Base-by-base conservation (phyloP, 2,797 vertebrate species). In the Channallabes apus region DNA sequence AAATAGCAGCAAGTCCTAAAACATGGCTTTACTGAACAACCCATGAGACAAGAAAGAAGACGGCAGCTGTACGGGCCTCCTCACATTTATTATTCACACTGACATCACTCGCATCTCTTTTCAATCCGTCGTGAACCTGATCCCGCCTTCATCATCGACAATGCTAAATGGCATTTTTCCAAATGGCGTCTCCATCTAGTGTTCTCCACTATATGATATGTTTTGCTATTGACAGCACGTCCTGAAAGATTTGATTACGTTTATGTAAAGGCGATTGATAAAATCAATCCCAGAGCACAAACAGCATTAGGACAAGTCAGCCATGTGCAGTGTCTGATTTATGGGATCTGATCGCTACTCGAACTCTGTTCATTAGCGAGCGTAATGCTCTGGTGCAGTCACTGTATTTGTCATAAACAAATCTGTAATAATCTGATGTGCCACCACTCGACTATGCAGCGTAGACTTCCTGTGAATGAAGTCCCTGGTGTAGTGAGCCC, bases 401-500 rank as follows among this genome's bases (percentile, higher is more conserved):
- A 32, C 38, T 71, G 35, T 59, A 51, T 82, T 76, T 46, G 69
- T 79, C 71, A 72, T 65, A 80, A 78, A 67, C 58, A 71, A 41
- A 80, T 80, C 54, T 71, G 65, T 46, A 71, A 71, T 71, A 71
- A 80, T 41, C 35, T 80, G 72, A 76, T 76, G 71, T 81, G 80
- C 73, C 32, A 51, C 85, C 59, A 61, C 71, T 46, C 65, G 69
- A 73, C 81, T 81, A 56, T 35, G 51, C 71, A 67, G 32, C 24
- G 12, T 51, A 51, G 61, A 68, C 82, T 91, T 81, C 80, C 85
- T 88, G 89, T 61, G 89, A 90, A 88, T 1, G 88, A 82, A 90
- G 88, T 89, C 94, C 90, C 92, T 89, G 85, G 4, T 93, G 93
- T 88, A 81, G 90, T 56, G 68, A 80, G 20, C 86, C 87, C 87